Evolutionary conservation across 2,113 vertebrate species (phyloP).

Genomic region (Gopherus evgoodei): DNA sequence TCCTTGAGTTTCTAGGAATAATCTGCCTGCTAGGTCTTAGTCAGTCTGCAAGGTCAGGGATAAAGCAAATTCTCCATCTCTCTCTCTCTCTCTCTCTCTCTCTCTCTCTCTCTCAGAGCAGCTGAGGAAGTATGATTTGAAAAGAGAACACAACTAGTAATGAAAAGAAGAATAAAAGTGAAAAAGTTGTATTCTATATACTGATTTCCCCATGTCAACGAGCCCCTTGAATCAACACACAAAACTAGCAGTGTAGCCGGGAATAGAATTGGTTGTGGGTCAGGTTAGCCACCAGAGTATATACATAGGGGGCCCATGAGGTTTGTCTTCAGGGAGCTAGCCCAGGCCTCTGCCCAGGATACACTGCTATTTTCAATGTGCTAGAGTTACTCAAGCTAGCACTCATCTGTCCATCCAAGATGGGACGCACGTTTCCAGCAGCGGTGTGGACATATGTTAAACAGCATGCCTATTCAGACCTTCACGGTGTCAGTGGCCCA

Average conservation of each 20-base stretch:
- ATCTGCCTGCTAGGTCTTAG: neutral
- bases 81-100: neutral
- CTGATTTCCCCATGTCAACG: neutral
- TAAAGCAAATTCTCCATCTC: neutral
- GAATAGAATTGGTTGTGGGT: neutral
- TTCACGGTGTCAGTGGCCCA: too few species aligned
- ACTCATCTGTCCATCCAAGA: neutral
- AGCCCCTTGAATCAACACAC: neutral
- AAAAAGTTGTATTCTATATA: fast-evolving
- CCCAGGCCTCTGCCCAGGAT: neutral
- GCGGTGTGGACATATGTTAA: neutral
- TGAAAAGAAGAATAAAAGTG: neutral
- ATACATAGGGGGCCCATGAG: neutral
- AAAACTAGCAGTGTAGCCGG: neutral
- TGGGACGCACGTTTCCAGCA: too few species aligned
- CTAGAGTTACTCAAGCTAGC: neutral
- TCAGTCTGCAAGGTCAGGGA: constrained; percentile 43
- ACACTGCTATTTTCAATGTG: neutral
- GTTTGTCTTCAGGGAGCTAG: neutral
- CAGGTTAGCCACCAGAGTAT: neutral
- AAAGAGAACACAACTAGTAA: neutral
- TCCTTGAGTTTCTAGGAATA: constrained; percentile 27
- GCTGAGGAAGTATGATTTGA: neutral
- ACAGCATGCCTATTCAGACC: too few species aligned
- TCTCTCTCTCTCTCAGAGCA: neutral